These are phyloP conservation scores for Phrynocephalus guinanensis DNA, from an alignment of 2,797 vertebrate species.

Conservation along the genomic window DNA sequence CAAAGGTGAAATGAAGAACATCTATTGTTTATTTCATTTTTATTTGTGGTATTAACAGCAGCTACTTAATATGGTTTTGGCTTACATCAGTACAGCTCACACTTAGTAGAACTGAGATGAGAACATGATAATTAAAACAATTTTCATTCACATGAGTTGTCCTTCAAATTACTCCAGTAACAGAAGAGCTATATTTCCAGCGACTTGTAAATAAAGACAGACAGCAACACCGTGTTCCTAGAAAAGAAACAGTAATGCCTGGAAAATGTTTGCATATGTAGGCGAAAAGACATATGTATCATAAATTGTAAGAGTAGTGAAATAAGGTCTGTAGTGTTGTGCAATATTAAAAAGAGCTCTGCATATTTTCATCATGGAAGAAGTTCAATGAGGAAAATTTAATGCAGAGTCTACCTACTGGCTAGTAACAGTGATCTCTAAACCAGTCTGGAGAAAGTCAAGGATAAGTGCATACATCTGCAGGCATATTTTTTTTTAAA, in stretches of 20 bases:
- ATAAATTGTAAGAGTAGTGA: background rate
- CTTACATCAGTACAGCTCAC: background rate
- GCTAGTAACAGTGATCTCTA: background rate
- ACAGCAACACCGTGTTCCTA: background rate
- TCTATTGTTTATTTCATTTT: background rate
- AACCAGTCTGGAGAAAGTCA: background rate
- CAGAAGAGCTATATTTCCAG: background rate
- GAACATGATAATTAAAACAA: background rate
- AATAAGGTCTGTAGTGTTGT: background rate
- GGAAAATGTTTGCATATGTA: background rate
- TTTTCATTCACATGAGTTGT: background rate
- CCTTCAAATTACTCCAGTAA: background rate
- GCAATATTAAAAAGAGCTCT: no score
- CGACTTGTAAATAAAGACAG: background rate
- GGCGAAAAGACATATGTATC: background rate
- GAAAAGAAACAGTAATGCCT: no score
- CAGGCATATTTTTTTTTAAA: background rate
- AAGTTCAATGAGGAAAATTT: background rate
- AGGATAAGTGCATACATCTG: background rate
- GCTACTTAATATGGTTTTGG: background rate
- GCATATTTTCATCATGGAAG: background rate
- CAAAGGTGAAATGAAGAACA: background rate
- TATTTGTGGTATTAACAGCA: background rate
- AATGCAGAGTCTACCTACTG: background rate
- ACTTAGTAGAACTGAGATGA: background rate